Evolutionary conservation across 2,113 vertebrate genomes (phyloP).

Genomic region (Micronycteris hirsuta): DNA sequence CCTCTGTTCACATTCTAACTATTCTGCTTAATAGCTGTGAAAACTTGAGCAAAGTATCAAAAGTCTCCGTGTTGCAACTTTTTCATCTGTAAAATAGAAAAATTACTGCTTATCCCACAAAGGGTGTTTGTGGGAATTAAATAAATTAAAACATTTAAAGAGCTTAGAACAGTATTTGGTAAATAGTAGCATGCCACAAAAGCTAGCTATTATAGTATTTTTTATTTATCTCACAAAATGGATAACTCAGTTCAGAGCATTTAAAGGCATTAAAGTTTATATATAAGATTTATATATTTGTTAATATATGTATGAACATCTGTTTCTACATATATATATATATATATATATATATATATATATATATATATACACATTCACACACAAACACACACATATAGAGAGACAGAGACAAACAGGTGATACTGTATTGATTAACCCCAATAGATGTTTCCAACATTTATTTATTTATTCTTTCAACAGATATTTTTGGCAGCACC

Average conservation of each 20-base stretch:
- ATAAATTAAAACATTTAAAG: neutral
- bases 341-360: neutral
- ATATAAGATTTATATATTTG: neutral
- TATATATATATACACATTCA: neutral
- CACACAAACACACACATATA: neutral
- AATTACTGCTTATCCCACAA: neutral
- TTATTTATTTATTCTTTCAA: conserved; percentile 28
- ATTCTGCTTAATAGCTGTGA: neutral
- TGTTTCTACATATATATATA: neutral
- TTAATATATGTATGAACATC: neutral
- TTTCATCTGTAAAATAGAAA: neutral
- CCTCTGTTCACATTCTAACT: neutral
- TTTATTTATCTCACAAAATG: conserved; percentile 31
- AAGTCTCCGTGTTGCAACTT: neutral
- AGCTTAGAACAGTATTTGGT: neutral
- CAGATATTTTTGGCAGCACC: conserved; percentile 15
- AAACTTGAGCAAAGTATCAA: neutral
- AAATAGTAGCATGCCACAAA: neutral
- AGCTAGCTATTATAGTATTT: neutral
- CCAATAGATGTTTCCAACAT: neutral
- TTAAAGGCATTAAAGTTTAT: neutral
- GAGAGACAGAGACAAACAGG: neutral
- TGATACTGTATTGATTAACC: conserved; percentile 15
- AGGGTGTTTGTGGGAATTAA: neutral
- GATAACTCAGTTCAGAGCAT: neutral